Evolutionary conservation across 2,797 vertebrate species (phyloP).

Genomic region (Discoglossus pictus): DNA sequence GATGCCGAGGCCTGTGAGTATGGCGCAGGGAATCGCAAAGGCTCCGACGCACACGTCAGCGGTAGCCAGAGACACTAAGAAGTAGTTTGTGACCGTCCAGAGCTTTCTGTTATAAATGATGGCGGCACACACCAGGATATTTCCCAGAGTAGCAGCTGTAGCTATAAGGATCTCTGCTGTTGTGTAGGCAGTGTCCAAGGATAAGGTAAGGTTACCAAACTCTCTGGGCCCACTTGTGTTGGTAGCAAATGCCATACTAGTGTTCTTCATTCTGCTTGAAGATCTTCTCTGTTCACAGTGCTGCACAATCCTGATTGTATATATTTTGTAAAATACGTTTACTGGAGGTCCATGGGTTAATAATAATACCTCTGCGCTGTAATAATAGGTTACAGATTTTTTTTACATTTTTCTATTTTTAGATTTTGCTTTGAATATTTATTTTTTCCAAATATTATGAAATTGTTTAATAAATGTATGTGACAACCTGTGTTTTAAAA

Average conservation of each 20-base stretch:
- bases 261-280: conserved; percentile 10
- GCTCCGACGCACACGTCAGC: conserved; percentile 75
- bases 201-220: conserved; percentile 1
- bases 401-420: too few species aligned
- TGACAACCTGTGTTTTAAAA: too few species aligned
- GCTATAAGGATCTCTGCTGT: conserved; percentile 72
- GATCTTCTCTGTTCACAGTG: background rate
- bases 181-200: conserved; percentile 68
- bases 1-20: conserved; percentile 72
- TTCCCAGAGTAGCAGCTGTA: conserved; percentile 69
- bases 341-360: too few species aligned
- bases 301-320: too few species aligned
- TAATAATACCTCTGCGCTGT: too few species aligned
- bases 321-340: too few species aligned
- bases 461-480: too few species aligned
- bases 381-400: too few species aligned
- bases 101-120: conserved; percentile 70
- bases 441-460: too few species aligned
- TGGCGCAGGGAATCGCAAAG: conserved; percentile 77
- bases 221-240: background rate
- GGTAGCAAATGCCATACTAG: background rate
- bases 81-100: conserved; percentile 77
- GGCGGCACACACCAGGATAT: conserved; percentile 69
- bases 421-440: too few species aligned
- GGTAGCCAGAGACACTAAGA: conserved; percentile 74